Conservation (phyloP, 2,113 vertebrate genomes). For the Electrona antarctica region DNA sequence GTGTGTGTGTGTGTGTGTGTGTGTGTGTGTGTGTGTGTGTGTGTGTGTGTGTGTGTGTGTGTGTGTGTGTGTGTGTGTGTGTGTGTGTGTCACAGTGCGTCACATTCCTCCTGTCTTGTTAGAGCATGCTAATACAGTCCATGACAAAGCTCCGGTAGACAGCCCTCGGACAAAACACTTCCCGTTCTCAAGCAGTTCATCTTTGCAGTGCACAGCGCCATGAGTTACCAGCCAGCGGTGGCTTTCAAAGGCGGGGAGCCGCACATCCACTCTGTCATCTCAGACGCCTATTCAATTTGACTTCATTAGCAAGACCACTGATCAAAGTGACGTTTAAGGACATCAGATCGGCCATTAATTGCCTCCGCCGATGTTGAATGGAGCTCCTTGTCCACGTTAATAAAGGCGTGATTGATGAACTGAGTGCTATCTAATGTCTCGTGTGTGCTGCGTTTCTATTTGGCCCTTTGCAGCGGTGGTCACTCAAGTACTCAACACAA, state of each 20-base stretch:
- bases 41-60: too few relatives aligned
- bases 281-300: conserved; percentile 50
- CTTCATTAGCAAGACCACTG: conserved; percentile 59
- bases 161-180: conserved; percentile 62
- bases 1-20: too few relatives aligned
- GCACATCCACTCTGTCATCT: conserved; percentile 49
- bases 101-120: conserved; percentile 54
- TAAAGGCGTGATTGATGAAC: conserved; percentile 27
- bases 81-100: conserved; percentile 13
- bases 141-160: conserved; percentile 68
- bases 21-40: too few relatives aligned
- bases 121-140: conserved; percentile 69
- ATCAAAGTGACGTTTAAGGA: conserved; percentile 58
- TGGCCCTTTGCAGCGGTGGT: neutral
- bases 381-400: conserved; percentile 30
- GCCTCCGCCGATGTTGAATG: conserved; percentile 43
- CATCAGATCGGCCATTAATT: conserved; percentile 58
- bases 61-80: too few relatives aligned
- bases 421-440: conserved; percentile 7
- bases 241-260: conserved; percentile 53
- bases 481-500: neutral
- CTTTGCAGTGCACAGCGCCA: conserved; percentile 60
- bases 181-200: conserved; percentile 61
- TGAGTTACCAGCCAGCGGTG: conserved; percentile 38
- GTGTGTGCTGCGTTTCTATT: conserved; percentile 12